Conservation (phyloP, 1,140 invertebrate genomes). For the Hyles vespertilio region DNA sequence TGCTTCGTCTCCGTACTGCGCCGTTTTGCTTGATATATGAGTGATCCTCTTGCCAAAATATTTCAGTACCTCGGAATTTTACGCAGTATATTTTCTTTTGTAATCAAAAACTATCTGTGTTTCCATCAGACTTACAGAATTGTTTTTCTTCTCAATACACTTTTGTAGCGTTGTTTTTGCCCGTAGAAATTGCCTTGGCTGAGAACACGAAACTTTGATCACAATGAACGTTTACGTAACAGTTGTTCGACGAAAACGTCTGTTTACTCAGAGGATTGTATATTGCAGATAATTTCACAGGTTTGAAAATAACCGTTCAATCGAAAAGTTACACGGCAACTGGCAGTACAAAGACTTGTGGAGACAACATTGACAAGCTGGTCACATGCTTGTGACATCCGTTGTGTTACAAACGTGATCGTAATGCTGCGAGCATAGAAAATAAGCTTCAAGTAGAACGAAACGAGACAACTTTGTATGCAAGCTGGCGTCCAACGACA, state of each 20-base stretch:
- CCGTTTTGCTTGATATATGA: slow-evolving; percentile 41
- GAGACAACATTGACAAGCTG: slow-evolving; percentile 44
- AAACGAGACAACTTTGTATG: slow-evolving; percentile 38
- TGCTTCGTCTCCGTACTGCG: slow-evolving; percentile 67
- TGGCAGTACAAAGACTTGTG: slow-evolving; percentile 33
- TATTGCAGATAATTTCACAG: no score
- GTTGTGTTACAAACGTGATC: slow-evolving; percentile 57
- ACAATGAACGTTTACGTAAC: no score
- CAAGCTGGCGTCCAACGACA: slow-evolving; percentile 34
- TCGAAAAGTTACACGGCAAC: slow-evolving; percentile 40
- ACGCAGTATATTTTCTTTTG: not conserved
- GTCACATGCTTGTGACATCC: slow-evolving; percentile 60
- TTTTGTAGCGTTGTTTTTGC: not conserved
- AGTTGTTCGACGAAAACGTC: no score
- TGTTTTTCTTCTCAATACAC: not conserved
- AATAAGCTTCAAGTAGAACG: slow-evolving; percentile 29
- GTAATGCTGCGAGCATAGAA: slow-evolving; percentile 37
- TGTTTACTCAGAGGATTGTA: no score
- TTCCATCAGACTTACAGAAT: not conserved
- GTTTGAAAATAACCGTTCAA: slow-evolving; percentile 31
- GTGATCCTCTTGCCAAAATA: no score
- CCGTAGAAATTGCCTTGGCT: no score
- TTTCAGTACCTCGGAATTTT: not conserved
- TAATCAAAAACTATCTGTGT: no score
- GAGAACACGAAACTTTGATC: no score